Percentiles rank a stretch among this genome's conserved stretches.
phyloP scores from a whole-genome alignment of 2,113 vertebrate species.

The Ptyas mucosa region DNA sequence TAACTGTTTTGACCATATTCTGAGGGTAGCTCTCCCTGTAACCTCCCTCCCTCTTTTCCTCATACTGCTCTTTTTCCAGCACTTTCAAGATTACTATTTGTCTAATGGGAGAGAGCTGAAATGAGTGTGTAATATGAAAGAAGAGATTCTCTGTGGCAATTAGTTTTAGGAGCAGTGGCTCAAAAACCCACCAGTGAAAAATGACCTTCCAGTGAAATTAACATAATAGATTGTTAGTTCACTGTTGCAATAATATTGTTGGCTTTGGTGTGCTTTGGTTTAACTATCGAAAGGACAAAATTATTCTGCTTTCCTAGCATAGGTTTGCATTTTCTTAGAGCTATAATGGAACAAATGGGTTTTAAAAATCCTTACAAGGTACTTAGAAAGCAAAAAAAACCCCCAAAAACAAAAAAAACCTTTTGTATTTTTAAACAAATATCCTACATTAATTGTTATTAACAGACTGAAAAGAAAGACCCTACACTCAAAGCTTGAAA shows the following conservation, averaged over 20 bases:
- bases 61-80: neutral
- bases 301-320: neutral
- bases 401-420: neutral
- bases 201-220: neutral
- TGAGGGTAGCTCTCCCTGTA: neutral
- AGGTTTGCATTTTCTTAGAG: constrained; percentile 28
- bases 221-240: neutral
- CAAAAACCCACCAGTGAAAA: neutral
- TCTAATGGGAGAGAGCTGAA: neutral
- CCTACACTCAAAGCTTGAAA: constrained; percentile 7
- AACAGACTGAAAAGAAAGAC: constrained; percentile 19
- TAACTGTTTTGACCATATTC: neutral
- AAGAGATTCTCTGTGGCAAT: neutral
- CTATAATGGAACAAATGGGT: neutral
- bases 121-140: neutral
- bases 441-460: constrained; percentile 28
- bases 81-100: neutral
- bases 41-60: neutral
- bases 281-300: neutral
- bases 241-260: constrained; percentile 16
- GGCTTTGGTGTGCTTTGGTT: neutral
- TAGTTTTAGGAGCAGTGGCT: neutral
- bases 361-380: neutral
- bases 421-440: constrained; percentile 1
- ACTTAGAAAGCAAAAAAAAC: constrained; percentile 13